Conservation (phyloP, 2,113 vertebrate species). For the Glareola pratincola region DNA sequence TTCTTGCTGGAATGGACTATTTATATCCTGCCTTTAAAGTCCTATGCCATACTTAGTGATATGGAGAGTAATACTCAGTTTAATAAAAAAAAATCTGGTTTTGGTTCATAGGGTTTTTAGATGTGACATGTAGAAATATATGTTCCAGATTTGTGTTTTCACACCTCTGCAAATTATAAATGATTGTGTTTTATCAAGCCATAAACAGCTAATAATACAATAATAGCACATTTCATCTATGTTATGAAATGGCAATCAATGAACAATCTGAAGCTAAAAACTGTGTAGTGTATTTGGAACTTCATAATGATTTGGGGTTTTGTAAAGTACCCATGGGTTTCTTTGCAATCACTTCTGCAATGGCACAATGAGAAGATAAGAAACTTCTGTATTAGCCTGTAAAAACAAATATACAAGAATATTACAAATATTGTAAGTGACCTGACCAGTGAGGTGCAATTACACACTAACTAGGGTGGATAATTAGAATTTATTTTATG, state of each 20-base stretch:
- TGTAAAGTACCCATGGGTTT: background rate
- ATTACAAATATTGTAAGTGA: background rate
- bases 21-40: background rate
- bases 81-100: background rate
- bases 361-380: background rate
- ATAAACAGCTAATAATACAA: background rate
- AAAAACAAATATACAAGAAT: background rate
- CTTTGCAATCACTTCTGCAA: background rate
- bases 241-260: background rate
- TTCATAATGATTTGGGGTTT: background rate
- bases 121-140: background rate
- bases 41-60: background rate
- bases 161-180: background rate
- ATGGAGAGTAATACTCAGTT: background rate
- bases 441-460: background rate
- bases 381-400: background rate
- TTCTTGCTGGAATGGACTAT: background rate
- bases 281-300: background rate
- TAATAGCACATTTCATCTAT: background rate
- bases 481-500: background rate
- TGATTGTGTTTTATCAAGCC: background rate
- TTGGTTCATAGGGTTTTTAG: background rate
- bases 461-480: background rate
- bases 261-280: background rate
- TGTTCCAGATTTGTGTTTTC: background rate